These are phyloP conservation scores for Pipistrellus nathusii DNA, from an alignment of 2,797 vertebrate genomes.

Conservation along the genomic window DNA sequence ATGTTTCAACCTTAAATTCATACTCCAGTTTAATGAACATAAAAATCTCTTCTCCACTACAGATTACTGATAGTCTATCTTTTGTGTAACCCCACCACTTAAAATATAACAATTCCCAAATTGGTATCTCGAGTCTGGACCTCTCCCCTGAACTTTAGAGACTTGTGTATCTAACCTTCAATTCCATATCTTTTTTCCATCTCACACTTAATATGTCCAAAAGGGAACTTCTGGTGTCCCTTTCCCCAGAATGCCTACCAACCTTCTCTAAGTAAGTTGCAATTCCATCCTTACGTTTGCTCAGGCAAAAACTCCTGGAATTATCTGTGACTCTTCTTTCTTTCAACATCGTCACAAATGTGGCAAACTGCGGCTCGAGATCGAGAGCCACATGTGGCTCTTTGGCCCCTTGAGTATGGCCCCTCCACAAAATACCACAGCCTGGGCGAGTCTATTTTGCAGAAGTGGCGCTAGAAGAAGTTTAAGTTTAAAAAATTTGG, in stretches of 20 bases:
- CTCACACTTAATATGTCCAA: background rate
- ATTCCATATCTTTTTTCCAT: background rate
- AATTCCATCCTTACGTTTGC: background rate
- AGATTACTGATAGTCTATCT: background rate
- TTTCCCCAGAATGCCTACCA: background rate
- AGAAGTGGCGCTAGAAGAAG: no score
- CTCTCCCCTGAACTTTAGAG: background rate
- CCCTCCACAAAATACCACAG: no score
- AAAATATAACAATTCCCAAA: background rate
- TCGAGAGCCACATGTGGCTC: no score
- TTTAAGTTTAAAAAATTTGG: no score
- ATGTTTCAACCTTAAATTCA: slow-evolving; percentile 29
- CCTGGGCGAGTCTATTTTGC: no score
- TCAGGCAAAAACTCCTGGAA: background rate
- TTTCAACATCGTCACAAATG: background rate
- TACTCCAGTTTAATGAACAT: background rate
- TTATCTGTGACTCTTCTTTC: background rate
- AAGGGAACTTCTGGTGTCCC: background rate
- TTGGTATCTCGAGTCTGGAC: background rate
- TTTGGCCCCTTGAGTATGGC: no score
- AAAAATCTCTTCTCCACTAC: background rate
- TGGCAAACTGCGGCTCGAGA: no score
- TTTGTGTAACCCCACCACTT: background rate
- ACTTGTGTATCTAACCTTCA: background rate
- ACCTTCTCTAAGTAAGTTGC: background rate